phyloP scores from a whole-genome alignment of 2,888 invertebrate genomes.

The Tridacna crocea region DNA sequence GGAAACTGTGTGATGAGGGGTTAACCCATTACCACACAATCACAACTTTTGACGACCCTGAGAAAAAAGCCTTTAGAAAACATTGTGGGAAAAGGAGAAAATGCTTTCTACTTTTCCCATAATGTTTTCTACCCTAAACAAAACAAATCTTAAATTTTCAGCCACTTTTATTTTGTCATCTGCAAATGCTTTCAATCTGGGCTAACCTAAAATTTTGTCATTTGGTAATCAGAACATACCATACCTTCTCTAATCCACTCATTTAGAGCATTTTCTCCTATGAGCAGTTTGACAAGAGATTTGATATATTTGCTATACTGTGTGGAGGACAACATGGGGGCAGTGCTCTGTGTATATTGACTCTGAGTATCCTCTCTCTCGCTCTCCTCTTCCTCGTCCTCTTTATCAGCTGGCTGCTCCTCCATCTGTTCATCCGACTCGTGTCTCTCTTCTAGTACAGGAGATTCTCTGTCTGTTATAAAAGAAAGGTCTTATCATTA shows the following conservation, averaged over 20 bases:
- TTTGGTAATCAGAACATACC: neutral
- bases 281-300: constrained; percentile 80
- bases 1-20: too few species aligned
- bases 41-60: too few species aligned
- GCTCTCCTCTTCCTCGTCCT: constrained; percentile 63
- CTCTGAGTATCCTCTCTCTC: constrained; percentile 65
- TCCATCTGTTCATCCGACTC: constrained; percentile 49
- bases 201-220: too few species aligned
- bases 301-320: constrained; percentile 81
- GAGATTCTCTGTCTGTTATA: constrained; percentile 53
- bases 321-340: constrained; percentile 74
- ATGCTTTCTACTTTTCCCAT: too few species aligned
- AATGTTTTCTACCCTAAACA: too few species aligned
- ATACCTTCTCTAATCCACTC: constrained; percentile 82
- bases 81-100: too few species aligned
- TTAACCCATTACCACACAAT: too few species aligned
- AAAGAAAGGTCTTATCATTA: neutral
- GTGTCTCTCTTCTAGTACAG: constrained; percentile 47
- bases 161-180: too few species aligned
- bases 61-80: too few species aligned
- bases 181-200: too few species aligned
- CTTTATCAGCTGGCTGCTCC: constrained; percentile 17
- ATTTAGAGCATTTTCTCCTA: constrained; percentile 78
- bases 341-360: constrained; percentile 68
- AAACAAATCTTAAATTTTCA: too few species aligned